Evolutionary conservation across 2,113 vertebrate genomes (phyloP).

Genomic region (Chitala chitala): DNA sequence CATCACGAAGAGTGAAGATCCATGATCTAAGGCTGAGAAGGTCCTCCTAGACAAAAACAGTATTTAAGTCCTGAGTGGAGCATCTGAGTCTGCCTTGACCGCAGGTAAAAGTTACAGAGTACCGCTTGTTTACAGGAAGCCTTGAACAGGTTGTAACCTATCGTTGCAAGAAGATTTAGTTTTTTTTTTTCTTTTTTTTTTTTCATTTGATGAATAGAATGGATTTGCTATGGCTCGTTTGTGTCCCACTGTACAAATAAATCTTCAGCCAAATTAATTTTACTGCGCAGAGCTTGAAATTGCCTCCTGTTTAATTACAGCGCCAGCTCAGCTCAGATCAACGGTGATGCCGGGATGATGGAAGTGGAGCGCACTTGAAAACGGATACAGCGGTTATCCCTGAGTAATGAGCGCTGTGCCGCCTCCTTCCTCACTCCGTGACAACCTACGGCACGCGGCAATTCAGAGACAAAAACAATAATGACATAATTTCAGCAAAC

Average conservation of each 20-base stretch:
- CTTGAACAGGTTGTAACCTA: background rate
- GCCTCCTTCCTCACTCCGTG: too few species aligned
- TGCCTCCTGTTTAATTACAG: conserved; percentile 12
- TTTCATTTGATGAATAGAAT: background rate
- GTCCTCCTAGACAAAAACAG: too few species aligned
- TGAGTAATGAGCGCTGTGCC: too few species aligned
- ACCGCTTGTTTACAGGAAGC: background rate
- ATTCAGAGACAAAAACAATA: too few species aligned
- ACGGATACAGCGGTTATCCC: background rate
- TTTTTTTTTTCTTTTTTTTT: background rate
- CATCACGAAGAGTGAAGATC: too few species aligned
- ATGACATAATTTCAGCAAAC: too few species aligned
- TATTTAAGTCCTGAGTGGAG: too few species aligned
- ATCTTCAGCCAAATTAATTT: background rate
- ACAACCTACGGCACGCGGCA: too few species aligned
- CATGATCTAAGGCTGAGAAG: too few species aligned
- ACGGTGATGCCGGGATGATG: too few species aligned
- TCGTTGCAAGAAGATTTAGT: background rate
- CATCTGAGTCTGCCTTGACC: too few species aligned
- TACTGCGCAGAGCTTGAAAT: conserved; percentile 4
- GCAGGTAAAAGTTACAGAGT: background rate
- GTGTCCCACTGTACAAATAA: background rate
- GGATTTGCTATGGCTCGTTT: background rate
- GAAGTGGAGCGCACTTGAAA: background rate
- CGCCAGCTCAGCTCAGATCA: background rate